Evolutionary conservation across 2,113 vertebrate species (phyloP).

Genomic region (Calyptommatus sinebrachiatus): DNA sequence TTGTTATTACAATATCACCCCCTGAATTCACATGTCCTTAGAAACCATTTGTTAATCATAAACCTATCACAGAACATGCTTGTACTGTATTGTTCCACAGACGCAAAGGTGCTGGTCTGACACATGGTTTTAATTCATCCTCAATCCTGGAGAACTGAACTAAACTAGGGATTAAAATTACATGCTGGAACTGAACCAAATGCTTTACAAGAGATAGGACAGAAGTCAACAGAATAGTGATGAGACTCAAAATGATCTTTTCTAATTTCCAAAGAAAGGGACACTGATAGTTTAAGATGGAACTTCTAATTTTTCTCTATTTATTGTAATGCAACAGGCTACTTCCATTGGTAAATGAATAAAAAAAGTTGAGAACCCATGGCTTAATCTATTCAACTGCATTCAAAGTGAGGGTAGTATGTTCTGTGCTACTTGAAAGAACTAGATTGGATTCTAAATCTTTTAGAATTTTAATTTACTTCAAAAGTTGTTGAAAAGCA

Average conservation of each 20-base stretch:
- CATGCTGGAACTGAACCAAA: too few relatives aligned
- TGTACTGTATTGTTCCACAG: too few relatives aligned
- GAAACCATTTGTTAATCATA: too few relatives aligned
- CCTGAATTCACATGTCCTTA: too few relatives aligned
- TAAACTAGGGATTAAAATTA: too few relatives aligned
- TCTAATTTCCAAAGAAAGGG: neutral
- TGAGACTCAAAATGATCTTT: neutral
- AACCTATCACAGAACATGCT: too few relatives aligned
- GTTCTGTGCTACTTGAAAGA: neutral
- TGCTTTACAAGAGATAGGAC: too few relatives aligned
- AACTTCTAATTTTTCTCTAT: slow-evolving; percentile 24
- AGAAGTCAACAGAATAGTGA: neutral
- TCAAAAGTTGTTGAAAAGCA: neutral
- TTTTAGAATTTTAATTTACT: neutral
- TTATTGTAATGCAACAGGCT: neutral
- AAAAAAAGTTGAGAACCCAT: neutral
- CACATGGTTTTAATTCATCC: too few relatives aligned
- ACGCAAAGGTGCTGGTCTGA: too few relatives aligned
- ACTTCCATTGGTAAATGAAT: neutral
- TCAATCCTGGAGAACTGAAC: too few relatives aligned
- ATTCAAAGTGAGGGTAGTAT: neutral
- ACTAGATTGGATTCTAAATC: neutral
- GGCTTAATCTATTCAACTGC: neutral
- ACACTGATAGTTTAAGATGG: neutral
- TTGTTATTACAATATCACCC: too few relatives aligned